Percentiles rank a stretch among this genome's conserved stretches.
These are phyloP conservation scores for Misgurnus anguillicaudatus DNA, from an alignment of 2,113 vertebrate genomes.

Conservation along the genomic window DNA sequence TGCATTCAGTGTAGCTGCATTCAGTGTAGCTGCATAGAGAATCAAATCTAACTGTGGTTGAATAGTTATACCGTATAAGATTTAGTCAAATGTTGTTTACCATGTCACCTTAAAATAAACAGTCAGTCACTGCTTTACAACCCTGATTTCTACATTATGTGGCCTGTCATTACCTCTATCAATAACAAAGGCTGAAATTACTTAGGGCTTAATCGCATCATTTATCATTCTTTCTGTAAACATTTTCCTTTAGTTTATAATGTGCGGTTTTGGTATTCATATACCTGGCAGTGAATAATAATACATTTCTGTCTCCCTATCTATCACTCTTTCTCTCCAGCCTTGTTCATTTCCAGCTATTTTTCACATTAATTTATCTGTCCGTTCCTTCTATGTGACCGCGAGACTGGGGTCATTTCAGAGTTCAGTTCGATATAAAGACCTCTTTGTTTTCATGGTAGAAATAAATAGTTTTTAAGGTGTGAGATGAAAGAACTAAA, in stretches of 20 bases:
- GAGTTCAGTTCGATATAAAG: constrained; percentile 59
- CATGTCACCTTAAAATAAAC: too few species aligned
- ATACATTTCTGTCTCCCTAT: background rate
- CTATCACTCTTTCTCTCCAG: background rate
- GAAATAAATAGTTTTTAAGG: constrained; percentile 44
- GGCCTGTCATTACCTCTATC: background rate
- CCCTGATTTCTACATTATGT: background rate
- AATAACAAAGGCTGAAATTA: background rate
- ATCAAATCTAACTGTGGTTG: too few species aligned
- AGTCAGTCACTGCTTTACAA: too few species aligned
- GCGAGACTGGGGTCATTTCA: constrained; percentile 48
- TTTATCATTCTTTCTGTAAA: constrained; percentile 9
- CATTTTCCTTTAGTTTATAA: constrained; percentile 12
- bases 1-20: too few species aligned
- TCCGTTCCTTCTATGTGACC: constrained; percentile 1
- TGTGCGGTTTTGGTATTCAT: constrained; percentile 1
- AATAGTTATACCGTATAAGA: too few species aligned
- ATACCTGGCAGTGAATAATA: background rate
- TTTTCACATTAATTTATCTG: background rate
- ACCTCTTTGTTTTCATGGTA: constrained; percentile 62
- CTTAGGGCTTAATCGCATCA: background rate
- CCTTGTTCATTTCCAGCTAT: background rate
- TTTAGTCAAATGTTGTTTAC: too few species aligned
- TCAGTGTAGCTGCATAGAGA: too few species aligned
- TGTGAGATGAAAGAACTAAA: constrained; percentile 60